These are phyloP conservation scores for Parus major DNA, from an alignment of 2,113 vertebrate genomes.

Conservation along the genomic window DNA sequence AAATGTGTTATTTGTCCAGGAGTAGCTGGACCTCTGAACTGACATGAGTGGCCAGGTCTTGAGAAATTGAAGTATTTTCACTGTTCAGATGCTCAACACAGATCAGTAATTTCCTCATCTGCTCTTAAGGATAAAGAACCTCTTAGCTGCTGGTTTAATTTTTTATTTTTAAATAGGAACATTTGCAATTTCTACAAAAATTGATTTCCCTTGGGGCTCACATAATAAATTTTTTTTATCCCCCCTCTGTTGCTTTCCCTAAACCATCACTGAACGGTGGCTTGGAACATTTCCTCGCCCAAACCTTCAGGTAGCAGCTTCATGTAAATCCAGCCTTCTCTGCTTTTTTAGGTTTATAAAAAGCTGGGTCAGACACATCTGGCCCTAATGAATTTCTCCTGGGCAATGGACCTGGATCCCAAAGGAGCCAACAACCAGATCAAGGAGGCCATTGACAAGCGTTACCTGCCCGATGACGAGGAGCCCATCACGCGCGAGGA, in stretches of 20 bases:
- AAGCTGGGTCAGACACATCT: conserved; percentile 97
- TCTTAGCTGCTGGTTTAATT: neutral
- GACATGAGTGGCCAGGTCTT: neutral
- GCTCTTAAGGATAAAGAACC: neutral
- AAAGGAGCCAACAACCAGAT: conserved; percentile 99
- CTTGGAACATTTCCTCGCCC: neutral
- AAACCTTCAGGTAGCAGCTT: conserved; percentile 20
- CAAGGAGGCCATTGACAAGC: conserved; percentile 98
- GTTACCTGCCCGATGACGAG: conserved; percentile 97
- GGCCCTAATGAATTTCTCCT: conserved; percentile 99
- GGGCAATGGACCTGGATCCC: conserved; percentile 99
- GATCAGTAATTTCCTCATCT: neutral
- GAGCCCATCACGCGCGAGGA: conserved; percentile 87
- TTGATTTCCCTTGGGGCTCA: neutral
- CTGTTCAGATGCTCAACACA: neutral
- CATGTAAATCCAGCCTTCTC: conserved; percentile 29
- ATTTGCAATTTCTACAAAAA: neutral
- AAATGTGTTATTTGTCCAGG: neutral
- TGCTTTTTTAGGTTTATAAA: conserved; percentile 89
- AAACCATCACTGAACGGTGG: too few relatives aligned
- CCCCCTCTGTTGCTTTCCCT: neutral
- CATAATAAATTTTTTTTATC: neutral
- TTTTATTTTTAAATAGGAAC: neutral
- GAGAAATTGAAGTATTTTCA: neutral
- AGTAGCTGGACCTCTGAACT: neutral